Conservation (phyloP, 92 coral and sea anemone genomes). For the Ricordea florida region DNA sequence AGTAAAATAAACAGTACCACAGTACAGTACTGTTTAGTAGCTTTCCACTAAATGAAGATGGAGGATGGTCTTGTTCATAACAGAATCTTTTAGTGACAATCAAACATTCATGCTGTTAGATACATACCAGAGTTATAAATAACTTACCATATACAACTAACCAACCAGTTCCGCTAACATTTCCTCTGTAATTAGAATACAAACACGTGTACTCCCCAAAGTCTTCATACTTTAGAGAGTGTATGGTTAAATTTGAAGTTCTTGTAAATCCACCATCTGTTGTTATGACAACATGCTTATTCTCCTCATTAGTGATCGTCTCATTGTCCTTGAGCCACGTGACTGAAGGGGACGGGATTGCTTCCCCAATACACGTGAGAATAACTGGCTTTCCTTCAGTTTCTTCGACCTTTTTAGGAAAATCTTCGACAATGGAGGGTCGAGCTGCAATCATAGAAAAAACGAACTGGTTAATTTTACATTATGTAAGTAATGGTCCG, state of each 20-base stretch:
- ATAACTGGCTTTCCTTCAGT: background rate
- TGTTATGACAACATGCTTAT: background rate
- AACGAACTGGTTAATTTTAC: no score
- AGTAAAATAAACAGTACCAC: no score
- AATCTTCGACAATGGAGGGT: conserved; percentile 20
- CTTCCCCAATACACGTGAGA: conserved; percentile 55
- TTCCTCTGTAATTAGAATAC: conserved; percentile 46
- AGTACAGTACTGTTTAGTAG: no score
- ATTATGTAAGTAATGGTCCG: no score
- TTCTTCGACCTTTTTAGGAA: background rate
- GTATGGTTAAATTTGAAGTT: conserved; percentile 23
- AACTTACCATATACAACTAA: conserved; percentile 61
- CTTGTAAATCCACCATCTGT: background rate
- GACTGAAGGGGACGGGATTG: conserved; percentile 63
- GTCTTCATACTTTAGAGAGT: conserved; percentile 27
- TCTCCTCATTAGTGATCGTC: background rate
- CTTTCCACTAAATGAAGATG: no score
- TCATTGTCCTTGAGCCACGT: conserved; percentile 37
- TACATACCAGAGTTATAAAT: background rate
- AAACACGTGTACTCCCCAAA: conserved; percentile 60
- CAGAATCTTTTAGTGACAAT: no score
- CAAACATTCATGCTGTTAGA: background rate
- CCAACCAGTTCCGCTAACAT: background rate
- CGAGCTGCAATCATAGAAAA: conserved; percentile 26
- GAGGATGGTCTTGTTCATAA: no score